These are phyloP conservation scores for Achroia grisella DNA, from an alignment of 1,140 invertebrate genomes.

Conservation along the genomic window DNA sequence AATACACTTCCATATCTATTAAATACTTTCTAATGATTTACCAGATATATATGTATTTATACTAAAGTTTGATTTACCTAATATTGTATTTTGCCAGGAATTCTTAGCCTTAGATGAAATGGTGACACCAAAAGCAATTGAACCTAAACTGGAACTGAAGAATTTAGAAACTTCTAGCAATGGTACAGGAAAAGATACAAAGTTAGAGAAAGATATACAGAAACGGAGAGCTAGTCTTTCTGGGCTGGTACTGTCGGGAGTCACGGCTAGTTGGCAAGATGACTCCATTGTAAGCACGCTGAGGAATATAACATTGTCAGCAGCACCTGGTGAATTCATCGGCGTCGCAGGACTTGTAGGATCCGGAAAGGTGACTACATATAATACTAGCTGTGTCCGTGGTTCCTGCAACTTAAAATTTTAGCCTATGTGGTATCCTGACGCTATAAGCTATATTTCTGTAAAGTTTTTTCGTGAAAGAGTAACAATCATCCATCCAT, in stretches of 20 bases:
- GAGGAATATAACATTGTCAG: slow-evolving; percentile 76
- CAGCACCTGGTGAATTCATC: slow-evolving; percentile 78
- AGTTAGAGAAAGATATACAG: slow-evolving; percentile 18
- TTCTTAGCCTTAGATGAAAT: slow-evolving; percentile 74
- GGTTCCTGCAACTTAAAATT: too few species aligned
- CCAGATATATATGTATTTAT: neutral
- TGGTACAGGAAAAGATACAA: slow-evolving; percentile 38
- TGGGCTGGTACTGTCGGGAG: slow-evolving; percentile 67
- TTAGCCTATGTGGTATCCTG: too few species aligned
- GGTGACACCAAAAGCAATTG: slow-evolving; percentile 28
- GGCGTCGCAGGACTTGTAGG: slow-evolving; percentile 86
- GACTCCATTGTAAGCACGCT: slow-evolving; percentile 76
- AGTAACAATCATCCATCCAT: too few species aligned
- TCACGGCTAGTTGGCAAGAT: slow-evolving; percentile 76
- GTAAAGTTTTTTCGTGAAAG: too few species aligned
- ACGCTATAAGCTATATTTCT: too few species aligned
- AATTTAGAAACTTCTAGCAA: slow-evolving; percentile 35
- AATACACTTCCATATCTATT: neutral
- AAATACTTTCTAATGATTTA: neutral
- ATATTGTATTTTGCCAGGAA: slow-evolving; percentile 40
- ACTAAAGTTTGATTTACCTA: neutral
- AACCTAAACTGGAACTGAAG: slow-evolving; percentile 21
- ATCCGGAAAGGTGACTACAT: slow-evolving; percentile 80
- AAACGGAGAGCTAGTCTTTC: slow-evolving; percentile 22
- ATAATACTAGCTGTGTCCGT: too few species aligned